Evolutionary conservation across 2,113 vertebrate species (phyloP), one percentile per base, ranked within the genome.

Genomic region (Dipodomys spectabilis): DNA sequence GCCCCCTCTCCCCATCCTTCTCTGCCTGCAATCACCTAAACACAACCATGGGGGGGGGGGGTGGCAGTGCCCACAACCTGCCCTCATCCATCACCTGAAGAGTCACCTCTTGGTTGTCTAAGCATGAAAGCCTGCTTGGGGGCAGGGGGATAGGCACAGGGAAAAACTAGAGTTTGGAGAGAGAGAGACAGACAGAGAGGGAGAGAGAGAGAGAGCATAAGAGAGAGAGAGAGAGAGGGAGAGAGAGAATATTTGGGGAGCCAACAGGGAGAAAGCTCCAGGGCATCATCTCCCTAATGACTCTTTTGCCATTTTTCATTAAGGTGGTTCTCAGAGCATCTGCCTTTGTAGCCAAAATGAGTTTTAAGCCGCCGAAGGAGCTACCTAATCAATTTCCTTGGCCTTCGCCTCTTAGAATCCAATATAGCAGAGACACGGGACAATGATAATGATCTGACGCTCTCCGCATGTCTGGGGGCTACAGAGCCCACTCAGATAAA

Each of bases 401-500:
- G 90, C 89, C 94, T 19, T 92, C 85, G 94, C 87, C 96, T 97
- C 96, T 98, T 96, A 95, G 97, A 96, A 97, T 97, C 96, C 97
- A 96, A 92, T 94, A 95, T 82, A 90, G 92, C 92, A 91, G 0
- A 96, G 97, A 97, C 94, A 91, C 77, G 44, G 92, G 97, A 93
- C 39, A 27, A 91, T 86, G 96, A 30, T 92, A 96, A 98, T 82
- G 97, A 95, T 95, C 92, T 94, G 95, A 98, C 96, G 96, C 96
- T 93, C 83, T 4, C 92, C 90, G 32, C 97, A 96, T 64, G 83
- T 97, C 97, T 93, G 22, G 93, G 95, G 95, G 94, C 97, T 95
- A 93, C 94, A 53, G 93, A 79, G 90, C 77, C 60, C 82, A 87
- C 95, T 97, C 96, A 97, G 95, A 97, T 93, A 95, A 97, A 93